Base-by-base conservation (phyloP, 2,888 invertebrate genomes). In the Caenorhabditis sp. region DNA sequence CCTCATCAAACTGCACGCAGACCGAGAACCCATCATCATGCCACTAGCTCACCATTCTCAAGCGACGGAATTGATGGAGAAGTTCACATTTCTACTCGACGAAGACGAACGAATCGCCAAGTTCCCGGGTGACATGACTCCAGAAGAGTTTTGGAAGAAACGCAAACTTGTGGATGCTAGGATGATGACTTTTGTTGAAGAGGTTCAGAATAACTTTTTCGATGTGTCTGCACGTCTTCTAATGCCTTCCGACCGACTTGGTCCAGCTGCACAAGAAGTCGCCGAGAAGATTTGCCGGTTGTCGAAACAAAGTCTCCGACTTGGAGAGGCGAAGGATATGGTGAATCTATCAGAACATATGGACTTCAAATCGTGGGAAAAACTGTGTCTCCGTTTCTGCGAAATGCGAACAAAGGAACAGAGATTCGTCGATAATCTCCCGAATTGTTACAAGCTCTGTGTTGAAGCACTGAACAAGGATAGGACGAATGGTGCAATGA, bases 31-130 rank as follows among this genome's bases (percentile, higher is more conserved):
- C 0, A 62, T 86, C 15, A 70, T 84, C 8, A 65, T 84, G 50
- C 86, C 86, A n/a, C 15, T 86, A 3, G 81, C 80, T 6, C 81
- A 84, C 50, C 8, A 60, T 15, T 22, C 74, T 0, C 55, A 78
- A 28, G 69, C 67, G 11, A 22, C 11, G 1, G 82, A 82, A 55
- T 40, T 82, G 60, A 68, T 76, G 71, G 67, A 76, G 8, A 83
- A 80, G 56, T 74, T 79, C 32, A 61, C 50, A 3, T 35, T 44
- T 47, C 40, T 80, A 22, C 37, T 79, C 56, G 62, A 60, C 11
- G 80, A 76, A 51, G 83, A 76, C 28, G 79, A 83, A 15, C 32
- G 51, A 5, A 76, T 80, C n/a, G 71, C 76, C 2, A 76, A 76
- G 32, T 69, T 51, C 64, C 69, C 82, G 13, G 72, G 78, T 40